Evolutionary conservation across 1,140 invertebrate genomes (phyloP).

Genomic region (Brachystomella parvula): DNA sequence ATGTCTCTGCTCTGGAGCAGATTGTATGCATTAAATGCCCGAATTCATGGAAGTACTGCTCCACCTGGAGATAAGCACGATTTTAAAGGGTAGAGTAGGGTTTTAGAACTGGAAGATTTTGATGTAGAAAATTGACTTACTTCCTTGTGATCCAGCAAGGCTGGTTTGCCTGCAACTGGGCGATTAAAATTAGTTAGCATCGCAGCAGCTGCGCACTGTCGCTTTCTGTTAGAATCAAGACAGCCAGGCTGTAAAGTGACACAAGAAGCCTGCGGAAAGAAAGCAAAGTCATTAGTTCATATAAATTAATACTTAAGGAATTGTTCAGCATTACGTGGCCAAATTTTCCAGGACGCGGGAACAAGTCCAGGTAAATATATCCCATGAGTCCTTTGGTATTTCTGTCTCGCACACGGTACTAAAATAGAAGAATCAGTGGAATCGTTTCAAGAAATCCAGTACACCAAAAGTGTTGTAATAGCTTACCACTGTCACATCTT

Average conservation of each 20-base stretch:
- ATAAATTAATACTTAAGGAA: conserved; percentile 1
- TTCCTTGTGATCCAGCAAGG: conserved; percentile 51
- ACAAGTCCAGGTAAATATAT: conserved; percentile 51
- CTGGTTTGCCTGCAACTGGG: conserved; percentile 47
- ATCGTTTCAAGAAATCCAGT: not conserved
- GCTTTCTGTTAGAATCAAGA: conserved; percentile 39
- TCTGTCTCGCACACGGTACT: conserved; percentile 47
- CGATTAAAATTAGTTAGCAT: conserved; percentile 53
- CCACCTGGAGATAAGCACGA: conserved; percentile 42
- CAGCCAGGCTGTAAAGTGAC: conserved; percentile 45
- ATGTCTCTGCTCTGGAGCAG: conserved; percentile 46
- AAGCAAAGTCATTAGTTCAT: not conserved
- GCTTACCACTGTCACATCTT: conserved; percentile 49
- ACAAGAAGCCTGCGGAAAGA: conserved; percentile 24
- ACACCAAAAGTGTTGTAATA: not conserved
- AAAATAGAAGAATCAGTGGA: conserved; percentile 17
- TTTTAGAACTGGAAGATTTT: not conserved
- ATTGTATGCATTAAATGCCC: conserved; percentile 53
- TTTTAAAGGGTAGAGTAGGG: not conserved
- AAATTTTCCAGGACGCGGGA: conserved; percentile 51
- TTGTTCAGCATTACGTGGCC: too few relatives aligned
- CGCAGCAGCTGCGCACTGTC: conserved; percentile 47
- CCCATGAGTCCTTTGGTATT: conserved; percentile 44
- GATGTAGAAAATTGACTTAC: conserved; percentile 36
- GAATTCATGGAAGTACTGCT: conserved; percentile 54